Evolutionary conservation across 2,888 invertebrate species (phyloP).

Genomic region (Saturnia pavonia): DNA sequence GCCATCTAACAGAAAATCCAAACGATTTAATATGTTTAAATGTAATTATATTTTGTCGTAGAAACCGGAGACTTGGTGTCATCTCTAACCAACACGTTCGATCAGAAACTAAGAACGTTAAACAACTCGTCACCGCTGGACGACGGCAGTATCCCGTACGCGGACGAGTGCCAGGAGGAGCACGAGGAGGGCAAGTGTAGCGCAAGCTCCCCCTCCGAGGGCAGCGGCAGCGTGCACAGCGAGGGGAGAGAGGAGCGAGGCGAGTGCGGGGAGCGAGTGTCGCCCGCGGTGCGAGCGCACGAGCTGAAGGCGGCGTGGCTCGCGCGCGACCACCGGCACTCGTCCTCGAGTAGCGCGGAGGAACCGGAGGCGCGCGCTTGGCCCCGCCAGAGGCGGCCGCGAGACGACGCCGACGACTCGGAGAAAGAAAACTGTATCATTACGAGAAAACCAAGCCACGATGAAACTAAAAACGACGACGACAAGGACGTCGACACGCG

Average conservation of each 20-base stretch:
- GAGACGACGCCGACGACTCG: constrained; percentile 62
- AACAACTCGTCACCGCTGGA: constrained; percentile 85
- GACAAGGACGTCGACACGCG: constrained; percentile 90
- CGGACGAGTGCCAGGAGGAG: constrained; percentile 85
- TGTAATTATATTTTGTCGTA: constrained; percentile 65
- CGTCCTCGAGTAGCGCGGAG: constrained; percentile 61
- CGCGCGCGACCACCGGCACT: constrained; percentile 66
- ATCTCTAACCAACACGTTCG: constrained; percentile 91
- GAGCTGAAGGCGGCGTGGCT: constrained; percentile 75
- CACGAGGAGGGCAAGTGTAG: constrained; percentile 62
- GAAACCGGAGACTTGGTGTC: constrained; percentile 92
- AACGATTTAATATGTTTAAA: background rate
- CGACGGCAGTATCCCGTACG: constrained; percentile 87
- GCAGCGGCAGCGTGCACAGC: constrained; percentile 48
- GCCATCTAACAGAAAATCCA: constrained; percentile 19
- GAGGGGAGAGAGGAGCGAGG: constrained; percentile 30
- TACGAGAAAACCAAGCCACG: constrained; percentile 33
- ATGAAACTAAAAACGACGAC: constrained; percentile 30
- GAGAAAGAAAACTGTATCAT: constrained; percentile 67
- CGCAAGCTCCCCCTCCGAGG: constrained; percentile 59
- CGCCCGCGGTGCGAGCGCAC: constrained; percentile 59
- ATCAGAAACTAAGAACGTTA: constrained; percentile 89
- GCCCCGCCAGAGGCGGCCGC: constrained; percentile 39
- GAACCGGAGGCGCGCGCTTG: constrained; percentile 46
- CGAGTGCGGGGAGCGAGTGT: constrained; percentile 37